Percentiles rank a stretch among this genome's conserved stretches.
Conservation (phyloP, 2,797 vertebrate species). For the Triplophysa bombifrons region DNA sequence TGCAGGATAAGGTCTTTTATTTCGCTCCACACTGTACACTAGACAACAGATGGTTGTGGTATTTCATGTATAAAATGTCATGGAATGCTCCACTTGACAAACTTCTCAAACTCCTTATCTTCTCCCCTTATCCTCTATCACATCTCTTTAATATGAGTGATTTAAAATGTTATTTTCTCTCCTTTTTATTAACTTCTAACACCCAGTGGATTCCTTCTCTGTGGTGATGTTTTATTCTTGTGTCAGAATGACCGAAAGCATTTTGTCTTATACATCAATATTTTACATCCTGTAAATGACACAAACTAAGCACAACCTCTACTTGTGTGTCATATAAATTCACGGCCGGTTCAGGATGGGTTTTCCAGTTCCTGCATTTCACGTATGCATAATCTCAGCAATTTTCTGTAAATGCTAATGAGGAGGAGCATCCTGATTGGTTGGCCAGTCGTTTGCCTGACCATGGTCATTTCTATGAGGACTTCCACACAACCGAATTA, state of each 20-base stretch:
- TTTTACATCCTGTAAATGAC: neutral
- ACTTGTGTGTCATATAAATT: conserved; percentile 7
- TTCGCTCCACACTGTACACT: neutral
- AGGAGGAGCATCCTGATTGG: conserved; percentile 40
- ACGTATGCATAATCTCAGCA: neutral
- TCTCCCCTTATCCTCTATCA: neutral
- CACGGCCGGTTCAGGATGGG: conserved; percentile 17
- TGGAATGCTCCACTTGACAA: neutral
- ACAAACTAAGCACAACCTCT: neutral
- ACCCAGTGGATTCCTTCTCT: neutral
- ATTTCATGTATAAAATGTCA: neutral
- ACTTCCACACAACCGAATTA: neutral
- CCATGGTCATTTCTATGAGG: conserved; percentile 7
- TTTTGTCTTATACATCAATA: conserved; percentile 13
- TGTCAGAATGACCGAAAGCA: neutral
- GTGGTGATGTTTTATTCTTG: too few relatives aligned
- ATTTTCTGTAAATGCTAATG: neutral
- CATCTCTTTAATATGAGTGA: neutral
- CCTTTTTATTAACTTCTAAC: neutral
- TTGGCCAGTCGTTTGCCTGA: neutral
- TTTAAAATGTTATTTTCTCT: neutral
- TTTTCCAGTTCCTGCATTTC: conserved; percentile 40
- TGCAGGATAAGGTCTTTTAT: neutral
- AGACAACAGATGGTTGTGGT: neutral
- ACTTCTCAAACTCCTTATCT: neutral